Evolutionary conservation across 92 coral and sea anemone genomes (phyloP).

Genomic region (Pocillopora grandis): DNA sequence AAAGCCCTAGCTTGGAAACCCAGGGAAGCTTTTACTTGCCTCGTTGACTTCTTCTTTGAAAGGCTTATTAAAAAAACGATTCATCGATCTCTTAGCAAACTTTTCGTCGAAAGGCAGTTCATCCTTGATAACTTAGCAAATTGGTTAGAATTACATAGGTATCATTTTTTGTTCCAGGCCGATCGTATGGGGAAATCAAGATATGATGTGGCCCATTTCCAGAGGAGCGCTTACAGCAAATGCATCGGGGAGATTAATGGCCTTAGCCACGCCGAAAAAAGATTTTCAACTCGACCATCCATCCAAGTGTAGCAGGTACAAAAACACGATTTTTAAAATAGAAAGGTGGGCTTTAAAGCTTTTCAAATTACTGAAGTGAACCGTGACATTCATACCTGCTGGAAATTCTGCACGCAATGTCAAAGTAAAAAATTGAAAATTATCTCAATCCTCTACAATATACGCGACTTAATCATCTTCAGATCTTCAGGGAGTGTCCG

Average conservation of each 20-base stretch:
- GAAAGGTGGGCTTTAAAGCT: neutral
- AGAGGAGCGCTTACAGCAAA: constrained; percentile 62
- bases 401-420: neutral
- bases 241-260: constrained; percentile 66
- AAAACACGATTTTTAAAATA: neutral
- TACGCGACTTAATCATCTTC: too few species aligned
- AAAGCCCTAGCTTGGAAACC: too few species aligned
- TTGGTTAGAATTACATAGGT: neutral
- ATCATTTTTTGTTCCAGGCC: constrained; percentile 62
- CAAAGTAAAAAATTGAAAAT: too few species aligned
- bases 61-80: too few species aligned
- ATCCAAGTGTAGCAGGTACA: constrained; percentile 77
- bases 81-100: too few species aligned
- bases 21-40: too few species aligned
- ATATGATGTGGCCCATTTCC: constrained; percentile 76
- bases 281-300: constrained; percentile 73
- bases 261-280: constrained; percentile 86
- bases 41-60: too few species aligned
- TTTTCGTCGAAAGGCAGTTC: too few species aligned
- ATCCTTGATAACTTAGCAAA: neutral
- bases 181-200: constrained; percentile 86
- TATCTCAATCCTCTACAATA: too few species aligned
- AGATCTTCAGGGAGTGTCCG: too few species aligned
- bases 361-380: neutral
- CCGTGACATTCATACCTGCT: neutral